A percentile compares a stretch with the other conserved stretches of the same genome.
Conservation (phyloP, 2,888 invertebrate genomes). For the Dryocosmus kuriphilus region DNA sequence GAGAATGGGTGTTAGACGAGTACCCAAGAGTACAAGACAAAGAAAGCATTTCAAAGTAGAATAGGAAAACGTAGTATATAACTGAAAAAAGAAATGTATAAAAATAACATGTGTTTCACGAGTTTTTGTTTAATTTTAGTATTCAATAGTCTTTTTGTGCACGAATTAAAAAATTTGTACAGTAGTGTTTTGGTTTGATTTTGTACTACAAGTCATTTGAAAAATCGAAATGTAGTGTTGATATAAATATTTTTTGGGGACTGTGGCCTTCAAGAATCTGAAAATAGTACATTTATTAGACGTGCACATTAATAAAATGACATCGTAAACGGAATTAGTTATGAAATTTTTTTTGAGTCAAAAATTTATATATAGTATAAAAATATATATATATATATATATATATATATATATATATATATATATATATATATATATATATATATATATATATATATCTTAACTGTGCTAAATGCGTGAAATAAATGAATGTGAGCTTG, state of each 20-base stretch:
- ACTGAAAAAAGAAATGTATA: neutral
- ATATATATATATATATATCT: neutral
- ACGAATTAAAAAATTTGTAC: neutral
- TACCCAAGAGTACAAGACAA: neutral
- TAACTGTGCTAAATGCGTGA: constrained; percentile 12
- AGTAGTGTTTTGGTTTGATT: neutral
- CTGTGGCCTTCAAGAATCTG: constrained; percentile 40
- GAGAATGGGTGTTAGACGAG: constrained; percentile 48
- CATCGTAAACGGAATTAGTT: neutral
- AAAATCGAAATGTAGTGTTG: constrained; percentile 22
- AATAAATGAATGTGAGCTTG: neutral
- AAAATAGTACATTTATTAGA: constrained; percentile 41
- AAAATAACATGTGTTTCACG: neutral
- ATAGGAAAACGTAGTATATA: neutral
- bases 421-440: no score
- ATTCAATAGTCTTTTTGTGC: neutral
- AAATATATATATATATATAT: no score
- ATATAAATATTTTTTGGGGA: constrained; percentile 33
- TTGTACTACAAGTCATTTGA: neutral
- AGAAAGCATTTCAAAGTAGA: neutral
- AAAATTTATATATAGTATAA: neutral
- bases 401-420: no score
- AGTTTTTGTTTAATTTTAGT: neutral
- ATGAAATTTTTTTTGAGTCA: constrained; percentile 17
- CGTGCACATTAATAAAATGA: constrained; percentile 30